Evolutionary conservation across 2,797 vertebrate species (phyloP).

Genomic region (Sphenopsis melanotis): DNA sequence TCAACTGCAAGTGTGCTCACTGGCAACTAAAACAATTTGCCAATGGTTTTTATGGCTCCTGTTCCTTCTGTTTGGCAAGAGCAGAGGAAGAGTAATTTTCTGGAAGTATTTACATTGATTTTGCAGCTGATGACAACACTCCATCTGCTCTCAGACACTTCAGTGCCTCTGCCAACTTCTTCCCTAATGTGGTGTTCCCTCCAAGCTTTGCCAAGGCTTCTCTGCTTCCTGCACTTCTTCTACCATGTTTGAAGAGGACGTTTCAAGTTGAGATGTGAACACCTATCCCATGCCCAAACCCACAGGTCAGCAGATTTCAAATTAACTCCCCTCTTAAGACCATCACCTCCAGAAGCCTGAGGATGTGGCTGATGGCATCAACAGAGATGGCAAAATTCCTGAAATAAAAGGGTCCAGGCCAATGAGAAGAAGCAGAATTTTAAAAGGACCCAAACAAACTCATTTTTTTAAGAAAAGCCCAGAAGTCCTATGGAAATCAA

Average conservation of each 20-base stretch:
- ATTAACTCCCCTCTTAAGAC: background rate
- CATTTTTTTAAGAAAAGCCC: background rate
- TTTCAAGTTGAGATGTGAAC: background rate
- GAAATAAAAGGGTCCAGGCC: background rate
- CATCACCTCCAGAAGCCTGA: background rate
- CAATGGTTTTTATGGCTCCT: background rate
- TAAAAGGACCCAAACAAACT: accelerated
- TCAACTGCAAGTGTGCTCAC: background rate
- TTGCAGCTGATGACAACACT: slow-evolving; percentile 29
- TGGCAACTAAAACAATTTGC: background rate
- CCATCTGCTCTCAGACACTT: background rate
- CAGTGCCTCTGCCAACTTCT: background rate
- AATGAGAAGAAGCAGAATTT: background rate
- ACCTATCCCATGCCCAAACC: background rate
- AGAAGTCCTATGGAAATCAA: background rate
- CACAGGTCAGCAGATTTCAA: background rate
- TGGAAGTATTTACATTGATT: slow-evolving; percentile 41
- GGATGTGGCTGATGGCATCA: background rate
- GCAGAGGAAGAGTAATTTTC: background rate
- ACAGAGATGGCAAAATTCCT: background rate
- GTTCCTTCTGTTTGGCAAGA: background rate
- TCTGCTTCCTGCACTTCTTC: background rate
- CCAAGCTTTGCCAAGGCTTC: background rate
- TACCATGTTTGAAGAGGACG: background rate
- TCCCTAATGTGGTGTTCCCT: background rate